phyloP scores from a whole-genome alignment of 1,140 invertebrate species.

The Colletes latitarsis region DNA sequence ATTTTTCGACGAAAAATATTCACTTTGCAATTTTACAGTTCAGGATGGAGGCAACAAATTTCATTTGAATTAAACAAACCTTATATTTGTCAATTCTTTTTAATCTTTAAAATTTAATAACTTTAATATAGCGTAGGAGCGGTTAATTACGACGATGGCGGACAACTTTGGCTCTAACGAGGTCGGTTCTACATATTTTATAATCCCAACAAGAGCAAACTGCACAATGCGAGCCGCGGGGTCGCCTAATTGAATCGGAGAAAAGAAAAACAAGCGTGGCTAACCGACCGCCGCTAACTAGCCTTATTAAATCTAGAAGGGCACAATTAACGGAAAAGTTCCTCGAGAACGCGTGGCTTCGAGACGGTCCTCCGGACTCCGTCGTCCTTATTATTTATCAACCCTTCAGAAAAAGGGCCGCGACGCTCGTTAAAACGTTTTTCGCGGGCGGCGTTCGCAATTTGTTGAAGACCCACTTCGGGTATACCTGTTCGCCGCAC shows the following conservation, averaged over 20 bases:
- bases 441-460: constrained; percentile 64
- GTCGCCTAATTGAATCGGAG: background rate
- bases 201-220: constrained; percentile 2
- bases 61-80: too few species aligned
- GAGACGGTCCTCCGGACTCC: background rate
- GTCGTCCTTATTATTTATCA: constrained; percentile 42
- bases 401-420: constrained; percentile 48
- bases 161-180: constrained; percentile 18
- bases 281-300: background rate
- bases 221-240: background rate
- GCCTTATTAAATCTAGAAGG: constrained; percentile 2
- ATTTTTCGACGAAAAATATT: too few species aligned
- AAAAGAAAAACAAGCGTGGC: background rate
- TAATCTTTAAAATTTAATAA: too few species aligned
- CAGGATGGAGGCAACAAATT: too few species aligned
- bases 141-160: background rate
- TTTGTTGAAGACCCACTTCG: constrained; percentile 63
- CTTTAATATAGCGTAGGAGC: background rate
- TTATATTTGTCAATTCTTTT: too few species aligned
- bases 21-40: too few species aligned
- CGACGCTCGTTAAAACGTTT: constrained; percentile 70
- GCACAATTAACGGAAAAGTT: constrained; percentile 4
- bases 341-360: background rate
- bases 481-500: constrained; percentile 54
- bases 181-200: background rate